Base-by-base conservation (phyloP, 2,113 vertebrate species). In the Mormyrus lacerda region DNA sequence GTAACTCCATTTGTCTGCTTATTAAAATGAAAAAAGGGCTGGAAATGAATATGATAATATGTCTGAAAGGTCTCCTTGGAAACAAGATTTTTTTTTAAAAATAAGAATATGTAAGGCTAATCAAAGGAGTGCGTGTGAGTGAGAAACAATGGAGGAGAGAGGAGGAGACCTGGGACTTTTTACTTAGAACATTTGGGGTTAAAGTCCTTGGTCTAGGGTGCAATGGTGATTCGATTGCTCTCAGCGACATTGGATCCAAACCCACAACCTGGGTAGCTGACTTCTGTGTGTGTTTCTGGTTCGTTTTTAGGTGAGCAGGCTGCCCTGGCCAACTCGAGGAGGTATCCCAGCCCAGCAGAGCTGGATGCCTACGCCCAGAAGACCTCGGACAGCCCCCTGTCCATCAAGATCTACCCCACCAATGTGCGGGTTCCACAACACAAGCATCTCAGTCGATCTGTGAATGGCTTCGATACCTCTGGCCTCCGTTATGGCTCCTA, bases 361-460 rank as follows among this genome's bases (percentile, higher is more conserved):
- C 95, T 99, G 93, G 98, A 99, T 0, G 98, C 98, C 92, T 99
- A 98, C 2, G 98, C 98, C 2, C 98, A 98, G 96, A 98, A 97
- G 93, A 98, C 97, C 53, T 97, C 97, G 91, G 97, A 97, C 95
- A 97, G 94, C 93, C 98, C 98, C 0, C 95, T 99, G 91, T 97
- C 97, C 95, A 98, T 99, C 96, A 99, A 98, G 96, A 99, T 99
- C 95, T 99, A 99, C 93, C 98, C 97, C 82, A 96, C 96, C 90
- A 98, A 98, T 91, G 95, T 99, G 91, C 97, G 98, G 19, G 98
- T 99, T 91, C 98, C 98, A 0, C 98, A 99, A 93, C 98, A 99
- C 95, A 99, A 98, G 94, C 98, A 99, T 94, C 96, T 99, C 51
- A 95, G 96, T 95, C 96, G 97, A 94, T 99, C 97, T 0, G 95